Evolutionary conservation across 1,140 invertebrate genomes (phyloP), one percentile per base, ranked within the genome.

Genomic region (Microplitis mediator): DNA sequence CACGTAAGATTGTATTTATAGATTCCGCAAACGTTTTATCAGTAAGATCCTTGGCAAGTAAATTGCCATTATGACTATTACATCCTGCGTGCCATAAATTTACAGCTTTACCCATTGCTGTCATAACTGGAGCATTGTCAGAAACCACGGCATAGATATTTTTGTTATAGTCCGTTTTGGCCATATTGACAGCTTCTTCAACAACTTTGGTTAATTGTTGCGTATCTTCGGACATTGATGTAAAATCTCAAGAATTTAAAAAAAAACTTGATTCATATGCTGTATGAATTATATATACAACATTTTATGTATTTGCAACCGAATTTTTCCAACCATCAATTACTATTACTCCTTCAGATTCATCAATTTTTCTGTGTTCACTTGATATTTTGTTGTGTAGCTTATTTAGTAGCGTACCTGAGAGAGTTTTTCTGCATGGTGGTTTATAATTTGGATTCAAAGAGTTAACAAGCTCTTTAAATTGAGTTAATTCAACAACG

Each of bases 81-180:
- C 72, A 72, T 4, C 71, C 71, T 11, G 45, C 23, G 14, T 76
- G 69, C 69, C 69, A 76, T 3, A 71, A 39, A 4, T 76, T 4
- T 39, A 39, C 39, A 8, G 34, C 14, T 62, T 39, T 39, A 35
- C 74, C 71, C 74, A 73, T 76, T 6, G 4, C 1, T 13, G 66
- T 63, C 56, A 76, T 76, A 13, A 50, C 39, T 13, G 71, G 70
- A 32, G 72, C 72, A 68, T 76, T 71, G 35, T 73, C 71, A 31
- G 66, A 50, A 11, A 72, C 58, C 3, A 72, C 69, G 8, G 51
- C 66, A 61, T 75, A 72, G 3, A 75, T 67, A 54, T 71, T 65
- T n/a, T 51, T 39, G 36, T 76, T 76, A 34, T 52, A 76, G 16
- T 31, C 51, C 16, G 69, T 50, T 73, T 64, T 54, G 5, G 72